Percentiles rank a stretch among this genome's conserved stretches.
Conservation (phyloP, 2,113 vertebrate genomes). For the Telmatochromis bifrenatus region DNA sequence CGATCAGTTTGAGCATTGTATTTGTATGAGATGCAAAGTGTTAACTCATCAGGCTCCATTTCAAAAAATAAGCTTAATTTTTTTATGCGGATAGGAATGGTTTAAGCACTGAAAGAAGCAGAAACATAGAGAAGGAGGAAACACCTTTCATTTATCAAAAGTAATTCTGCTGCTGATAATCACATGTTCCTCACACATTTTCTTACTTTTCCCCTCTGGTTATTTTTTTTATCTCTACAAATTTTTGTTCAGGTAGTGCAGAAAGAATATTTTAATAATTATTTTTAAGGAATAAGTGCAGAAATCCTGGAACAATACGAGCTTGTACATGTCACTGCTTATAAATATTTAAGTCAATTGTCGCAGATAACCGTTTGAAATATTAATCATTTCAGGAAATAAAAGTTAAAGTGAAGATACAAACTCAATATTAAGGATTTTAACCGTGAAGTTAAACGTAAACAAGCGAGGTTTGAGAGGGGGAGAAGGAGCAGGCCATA, state of each 20-base stretch:
- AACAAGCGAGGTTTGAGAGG: neutral
- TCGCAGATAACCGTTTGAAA: neutral
- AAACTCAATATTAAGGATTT: neutral
- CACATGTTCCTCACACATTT: neutral
- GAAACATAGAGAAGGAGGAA: neutral
- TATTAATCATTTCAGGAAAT: neutral
- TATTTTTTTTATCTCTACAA: neutral
- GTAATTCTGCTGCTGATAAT: neutral
- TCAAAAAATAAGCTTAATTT: neutral
- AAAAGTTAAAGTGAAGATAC: neutral
- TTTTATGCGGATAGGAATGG: neutral
- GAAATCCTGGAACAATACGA: neutral
- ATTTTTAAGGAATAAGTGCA: neutral
- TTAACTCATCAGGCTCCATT: neutral
- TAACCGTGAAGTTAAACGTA: neutral
- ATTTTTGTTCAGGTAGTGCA: neutral
- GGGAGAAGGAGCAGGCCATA: constrained; percentile 29
- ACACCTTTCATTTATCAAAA: neutral
- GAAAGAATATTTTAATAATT: neutral
- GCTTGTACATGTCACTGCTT: neutral
- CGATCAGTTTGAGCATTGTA: neutral
- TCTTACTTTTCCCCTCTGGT: neutral
- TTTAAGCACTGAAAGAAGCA: neutral
- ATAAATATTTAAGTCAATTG: neutral
- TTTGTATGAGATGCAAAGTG: neutral